phyloP scores from a whole-genome alignment of 64 coral and sea anemone genomes.

The Platygyra sinensis region DNA sequence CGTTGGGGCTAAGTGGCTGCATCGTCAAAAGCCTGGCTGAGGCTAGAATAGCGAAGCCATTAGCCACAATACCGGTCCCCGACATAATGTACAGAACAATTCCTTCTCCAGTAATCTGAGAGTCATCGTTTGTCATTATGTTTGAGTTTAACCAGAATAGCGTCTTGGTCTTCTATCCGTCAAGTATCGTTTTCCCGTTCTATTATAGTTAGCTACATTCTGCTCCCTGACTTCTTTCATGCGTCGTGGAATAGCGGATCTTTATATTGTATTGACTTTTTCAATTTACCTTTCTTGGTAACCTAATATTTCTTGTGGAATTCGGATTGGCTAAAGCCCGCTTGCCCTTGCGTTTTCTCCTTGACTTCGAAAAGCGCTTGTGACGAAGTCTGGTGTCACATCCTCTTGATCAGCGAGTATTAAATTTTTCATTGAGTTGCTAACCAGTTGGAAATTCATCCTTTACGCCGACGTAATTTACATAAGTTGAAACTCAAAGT shows the following conservation, averaged over 20 bases:
- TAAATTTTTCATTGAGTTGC: constrained; percentile 14
- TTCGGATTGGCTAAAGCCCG: background rate
- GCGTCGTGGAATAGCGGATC: background rate
- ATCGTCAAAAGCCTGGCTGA: constrained; percentile 42
- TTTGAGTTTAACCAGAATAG: background rate
- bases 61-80: constrained; percentile 46
- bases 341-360: background rate
- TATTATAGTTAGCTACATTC: background rate
- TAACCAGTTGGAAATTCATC: background rate
- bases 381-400: background rate
- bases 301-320: background rate
- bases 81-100: constrained; percentile 19
- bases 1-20: constrained; percentile 61
- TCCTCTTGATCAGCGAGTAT: background rate
- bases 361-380: background rate
- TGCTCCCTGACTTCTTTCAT: background rate
- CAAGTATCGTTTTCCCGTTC: background rate
- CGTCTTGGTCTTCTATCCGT: background rate
- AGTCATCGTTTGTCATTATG: background rate
- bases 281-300: background rate
- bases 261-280: background rate
- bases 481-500: background rate
- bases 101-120: background rate
- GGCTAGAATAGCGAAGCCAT: constrained; percentile 65
- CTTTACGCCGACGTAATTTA: constrained; percentile 3